Base-by-base conservation (phyloP, 2,113 vertebrate species). In the Dasyornis broadbenti region DNA sequence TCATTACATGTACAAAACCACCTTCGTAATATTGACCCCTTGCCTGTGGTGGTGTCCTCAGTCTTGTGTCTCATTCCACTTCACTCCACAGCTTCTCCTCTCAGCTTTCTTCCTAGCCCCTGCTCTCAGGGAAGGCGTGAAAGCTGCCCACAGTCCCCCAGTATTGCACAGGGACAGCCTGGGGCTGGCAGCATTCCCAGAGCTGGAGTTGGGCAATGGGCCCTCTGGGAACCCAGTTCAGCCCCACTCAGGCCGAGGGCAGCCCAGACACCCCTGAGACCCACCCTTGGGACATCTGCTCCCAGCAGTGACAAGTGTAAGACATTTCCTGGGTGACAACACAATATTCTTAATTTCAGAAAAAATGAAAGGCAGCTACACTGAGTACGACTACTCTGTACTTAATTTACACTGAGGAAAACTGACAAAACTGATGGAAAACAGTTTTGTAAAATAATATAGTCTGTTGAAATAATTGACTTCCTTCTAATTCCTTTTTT, bases 401-500 rank as follows among this genome's bases (percentile, higher is more conserved):
- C 23, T 85, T 88, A 35, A 82, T 84, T 90, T 31, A 59, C 69
- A 45, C 35, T 44, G 33, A 80, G 33, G 56, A 90, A 45, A 90
- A 64, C 82, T 84, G 61, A 69, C 50, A 92, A 84, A 82, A 56
- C 20, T 81, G 56, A 80, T 82, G 77, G 64, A 73, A 92, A 95
- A 45, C 73, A 81, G 3, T 68, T 65, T 72, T 84, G 40, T 5
- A 92, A 90, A 96, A 76, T 86, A 78, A 75, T 70, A 92, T 21
- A 89, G 23, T 72, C 75, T 66, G 47, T 65, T 69, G 49, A 92
- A 96, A 93, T 95, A 95, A 96, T 81, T 92, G 22, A 91, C 92
- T 96, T 93, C 70, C 64, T 94, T 89, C 90, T 89, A 91, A 94
- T 96, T 83, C 21, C 23, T 83, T 92, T 81, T 93, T 82, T 71